Evolutionary conservation across 2,888 invertebrate species (phyloP), one percentile per base, ranked within the genome.

Genomic region (Elysia crispata): DNA sequence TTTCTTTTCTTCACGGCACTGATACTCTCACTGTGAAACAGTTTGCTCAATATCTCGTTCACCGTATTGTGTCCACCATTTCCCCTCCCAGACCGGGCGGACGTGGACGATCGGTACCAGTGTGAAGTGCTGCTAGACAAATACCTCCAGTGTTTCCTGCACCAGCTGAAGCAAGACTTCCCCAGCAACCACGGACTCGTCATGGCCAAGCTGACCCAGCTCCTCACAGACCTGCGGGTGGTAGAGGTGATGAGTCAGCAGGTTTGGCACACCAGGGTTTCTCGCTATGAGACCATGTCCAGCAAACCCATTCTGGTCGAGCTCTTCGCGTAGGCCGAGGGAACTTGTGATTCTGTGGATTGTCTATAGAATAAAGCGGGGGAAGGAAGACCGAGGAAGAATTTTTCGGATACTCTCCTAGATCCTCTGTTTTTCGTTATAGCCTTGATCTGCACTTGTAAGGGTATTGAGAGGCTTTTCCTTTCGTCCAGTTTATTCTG

Each of bases 231-330:
- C 30, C 50, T 57, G 3, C 57, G 77, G n/a, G 60, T 30, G 13
- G n/a, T 70, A 25, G 77, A 25, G 23, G 50, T 60, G 30, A 72
- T 70, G 23, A 57, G 70, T 20, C 57, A 49, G 8, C 33, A 70
- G n/a, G 25, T 60, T 6, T 69, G 25, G 25, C 23, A 8, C 11
- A 6, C 13, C 13, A 28, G 25, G 69, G 11, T 69, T 6, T 28
- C 25, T 6, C 15, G 28, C 13, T 69, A 69, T 30, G 30, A 49
- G 28, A 31, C 41, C 41, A 49, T 77, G 30, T 18, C 41, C 23
- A 77, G 67, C 25, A 70, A 50, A 50, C 77, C 77, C 18, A 69
- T 77, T 31, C 77, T 77, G 20, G 18, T 64, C 23, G 77, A 77
- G 69, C 69, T 77, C n/a, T 67, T 77, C 33, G n/a, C n/a, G n/a